A percentile compares a stretch with the other conserved stretches of the same genome.
phyloP scores from a whole-genome alignment of 2,797 vertebrate species.

The Sebastiscus albofasciatus region DNA sequence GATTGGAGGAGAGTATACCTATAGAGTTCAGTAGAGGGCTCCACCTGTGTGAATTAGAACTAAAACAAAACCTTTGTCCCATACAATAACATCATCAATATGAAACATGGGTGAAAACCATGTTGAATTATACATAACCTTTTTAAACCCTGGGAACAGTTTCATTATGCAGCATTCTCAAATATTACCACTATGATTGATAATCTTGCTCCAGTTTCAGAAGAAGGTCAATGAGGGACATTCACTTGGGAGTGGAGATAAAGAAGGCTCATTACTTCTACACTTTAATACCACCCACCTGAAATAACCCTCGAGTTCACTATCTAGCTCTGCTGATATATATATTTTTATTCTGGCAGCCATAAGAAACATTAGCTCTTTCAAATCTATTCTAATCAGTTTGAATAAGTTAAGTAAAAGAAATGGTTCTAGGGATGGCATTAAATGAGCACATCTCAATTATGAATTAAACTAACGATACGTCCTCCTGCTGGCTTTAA shows the following conservation, averaged over 20 bases:
- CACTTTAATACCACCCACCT: background rate
- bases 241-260: background rate
- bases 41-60: background rate
- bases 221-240: background rate
- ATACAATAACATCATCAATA: background rate
- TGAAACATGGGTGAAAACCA: background rate
- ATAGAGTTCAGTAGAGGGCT: background rate
- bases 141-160: background rate
- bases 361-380: slow-evolving; percentile 6
- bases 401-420: slow-evolving; percentile 19
- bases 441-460: slow-evolving; percentile 18
- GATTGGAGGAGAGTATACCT: background rate
- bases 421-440: slow-evolving; percentile 5
- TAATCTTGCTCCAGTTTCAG: background rate
- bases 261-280: background rate
- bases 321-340: background rate
- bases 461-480: slow-evolving; percentile 7
- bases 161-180: background rate
- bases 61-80: background rate
- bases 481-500: background rate
- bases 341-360: background rate
- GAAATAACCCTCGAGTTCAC: background rate
- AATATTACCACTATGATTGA: background rate
- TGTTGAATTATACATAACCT: background rate
- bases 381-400: background rate